Base-by-base conservation (phyloP, 2,888 invertebrate species). In the Lydus trimaculatus region DNA sequence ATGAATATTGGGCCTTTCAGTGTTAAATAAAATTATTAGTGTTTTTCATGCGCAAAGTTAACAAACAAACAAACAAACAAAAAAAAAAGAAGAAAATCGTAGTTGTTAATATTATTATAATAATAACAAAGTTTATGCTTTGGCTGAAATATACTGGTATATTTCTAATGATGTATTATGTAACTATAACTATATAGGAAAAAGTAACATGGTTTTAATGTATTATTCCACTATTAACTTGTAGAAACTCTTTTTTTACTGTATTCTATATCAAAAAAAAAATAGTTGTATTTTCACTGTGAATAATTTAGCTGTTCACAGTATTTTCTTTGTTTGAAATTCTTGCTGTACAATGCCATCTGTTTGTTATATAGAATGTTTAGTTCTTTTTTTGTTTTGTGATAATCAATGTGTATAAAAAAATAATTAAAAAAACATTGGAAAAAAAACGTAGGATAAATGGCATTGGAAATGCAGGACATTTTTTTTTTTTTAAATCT, bases 41-140 rank as follows among this genome's bases (percentile, higher is more conserved):
- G 25, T 65, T 58, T 61, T 60, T 15, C 39, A 23, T 20, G 59
- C 33, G 20, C 20, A 48, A 23, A 52, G 60, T 63, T 63, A 13
- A 43, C n/a, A n/a, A n/a, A n/a, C n/a, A n/a, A n/a, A n/a, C n/a
- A n/a, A n/a, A n/a, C n/a, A n/a, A 43, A 5, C 17, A 31, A 31
- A 48, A 63, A 59, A 59, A 63, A 28, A 58, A 67, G 36, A 63
- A 61, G 48, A 60, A 63, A 48, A 63, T 66, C 28, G 20, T 60
- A 60, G 17, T 61, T 67, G 43, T 43, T 43, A 13, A 43, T 43
- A 43, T n/a, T 7, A n/a, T 15, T 39, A 39, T 39, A 15, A n/a
- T 33, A 67, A 48, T 67, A 67, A 48, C 67, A 60, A 58, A 66
- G 63, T 66, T 67, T 64, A 64, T 68, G 69, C 69, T 69, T 69